Evolutionary conservation across 1,140 invertebrate species (phyloP).

Genomic region (Drosophila baimaii): DNA sequence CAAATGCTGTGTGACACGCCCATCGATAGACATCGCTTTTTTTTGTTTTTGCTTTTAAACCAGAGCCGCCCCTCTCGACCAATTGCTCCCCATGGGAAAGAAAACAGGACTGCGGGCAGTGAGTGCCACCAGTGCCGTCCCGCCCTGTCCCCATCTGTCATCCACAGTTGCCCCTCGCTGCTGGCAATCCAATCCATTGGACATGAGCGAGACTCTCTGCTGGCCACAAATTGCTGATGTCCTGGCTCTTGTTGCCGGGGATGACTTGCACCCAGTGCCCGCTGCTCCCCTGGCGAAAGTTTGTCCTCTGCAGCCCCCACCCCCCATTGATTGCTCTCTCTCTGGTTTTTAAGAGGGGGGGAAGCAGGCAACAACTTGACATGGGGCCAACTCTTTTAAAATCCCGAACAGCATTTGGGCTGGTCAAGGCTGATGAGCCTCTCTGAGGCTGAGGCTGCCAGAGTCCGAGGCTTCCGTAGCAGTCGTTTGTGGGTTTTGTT

Average conservation of each 20-base stretch:
- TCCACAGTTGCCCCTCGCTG: constrained; percentile 34
- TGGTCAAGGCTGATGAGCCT: constrained; percentile 50
- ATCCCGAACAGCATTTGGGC: constrained; percentile 49
- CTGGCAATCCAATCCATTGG: constrained; percentile 39
- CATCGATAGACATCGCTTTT: constrained; percentile 38
- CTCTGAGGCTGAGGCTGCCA: constrained; percentile 1
- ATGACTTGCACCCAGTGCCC: constrained; percentile 8
- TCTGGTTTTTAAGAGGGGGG: not conserved
- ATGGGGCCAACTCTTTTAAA: constrained; percentile 49
- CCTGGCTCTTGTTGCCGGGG: constrained; percentile 23
- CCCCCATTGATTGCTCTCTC: constrained; percentile 34
- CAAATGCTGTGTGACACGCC: constrained; percentile 44
- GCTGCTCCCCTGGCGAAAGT: not conserved
- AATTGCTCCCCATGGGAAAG: constrained; percentile 42
- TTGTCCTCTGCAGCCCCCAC: constrained; percentile 3
- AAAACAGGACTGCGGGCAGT: not conserved
- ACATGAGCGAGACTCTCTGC: constrained; percentile 45
- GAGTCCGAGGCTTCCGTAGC: constrained; percentile 23
- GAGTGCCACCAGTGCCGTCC: constrained; percentile 20
- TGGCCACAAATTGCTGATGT: constrained; percentile 58
- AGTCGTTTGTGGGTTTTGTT: constrained; percentile 6
- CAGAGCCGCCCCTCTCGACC: constrained; percentile 22
- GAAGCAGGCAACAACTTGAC: constrained; percentile 19
- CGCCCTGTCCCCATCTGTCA: constrained; percentile 54
- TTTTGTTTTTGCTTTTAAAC: constrained; percentile 17